Evolutionary conservation across 2,888 invertebrate species (phyloP).

Genomic region (Psylliodes chrysocephalus): DNA sequence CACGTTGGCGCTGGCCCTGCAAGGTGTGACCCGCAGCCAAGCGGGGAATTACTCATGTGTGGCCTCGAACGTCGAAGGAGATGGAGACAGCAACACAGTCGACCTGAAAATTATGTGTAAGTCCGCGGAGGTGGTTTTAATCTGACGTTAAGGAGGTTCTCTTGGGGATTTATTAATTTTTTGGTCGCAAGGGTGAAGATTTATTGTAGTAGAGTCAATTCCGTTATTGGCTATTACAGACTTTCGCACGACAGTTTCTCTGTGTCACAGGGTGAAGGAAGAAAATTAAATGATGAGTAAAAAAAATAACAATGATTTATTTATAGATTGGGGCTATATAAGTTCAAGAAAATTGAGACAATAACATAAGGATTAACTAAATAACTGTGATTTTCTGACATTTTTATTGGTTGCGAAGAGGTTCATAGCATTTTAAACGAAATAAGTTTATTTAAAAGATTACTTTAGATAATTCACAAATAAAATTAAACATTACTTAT

Average conservation of each 20-base stretch:
- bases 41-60: conserved; percentile 90
- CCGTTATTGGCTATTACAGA: conserved; percentile 9
- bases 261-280: background rate
- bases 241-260: background rate
- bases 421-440: no score
- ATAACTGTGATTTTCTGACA: no score
- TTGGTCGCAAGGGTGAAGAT: conserved; percentile 19
- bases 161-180: conserved; percentile 30
- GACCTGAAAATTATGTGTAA: conserved; percentile 91
- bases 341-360: no score
- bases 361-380: no score
- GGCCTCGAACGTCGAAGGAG: conserved; percentile 91
- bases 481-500: no score
- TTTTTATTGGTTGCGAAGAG: no score
- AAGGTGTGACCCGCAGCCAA: conserved; percentile 81
- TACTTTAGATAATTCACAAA: no score
- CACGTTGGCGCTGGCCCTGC: conserved; percentile 82
- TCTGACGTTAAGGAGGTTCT: conserved; percentile 35
- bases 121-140: conserved; percentile 61
- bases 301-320: background rate
- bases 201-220: conserved; percentile 20
- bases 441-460: no score
- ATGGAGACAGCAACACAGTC: conserved; percentile 84
- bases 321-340: no score
- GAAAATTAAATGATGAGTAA: background rate